Evolutionary conservation across 1,140 invertebrate genomes (phyloP).

Genomic region (Riptortus pedestris): DNA sequence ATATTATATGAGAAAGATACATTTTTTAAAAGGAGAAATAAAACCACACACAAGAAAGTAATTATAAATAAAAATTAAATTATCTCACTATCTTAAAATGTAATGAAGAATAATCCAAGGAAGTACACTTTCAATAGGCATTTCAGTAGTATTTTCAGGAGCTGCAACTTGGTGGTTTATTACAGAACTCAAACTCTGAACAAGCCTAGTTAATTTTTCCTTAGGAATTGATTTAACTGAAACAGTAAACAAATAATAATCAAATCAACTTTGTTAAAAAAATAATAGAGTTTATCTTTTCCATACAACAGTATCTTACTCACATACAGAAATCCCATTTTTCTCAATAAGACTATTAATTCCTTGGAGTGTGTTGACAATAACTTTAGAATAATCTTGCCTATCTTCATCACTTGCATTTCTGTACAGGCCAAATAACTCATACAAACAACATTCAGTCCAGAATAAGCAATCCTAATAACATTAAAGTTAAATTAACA

Average conservation of each 20-base stretch:
- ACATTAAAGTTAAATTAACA: slow-evolving; percentile 23
- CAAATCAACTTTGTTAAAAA: not conserved
- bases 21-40: no score
- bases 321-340: slow-evolving; percentile 44
- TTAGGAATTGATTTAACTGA: slow-evolving; percentile 39
- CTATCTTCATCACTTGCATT: slow-evolving; percentile 37
- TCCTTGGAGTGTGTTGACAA: slow-evolving; percentile 55
- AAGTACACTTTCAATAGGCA: slow-evolving; percentile 58
- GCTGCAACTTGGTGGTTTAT: slow-evolving; percentile 61
- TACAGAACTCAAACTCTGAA: slow-evolving; percentile 63
- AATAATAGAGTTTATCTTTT: not conserved
- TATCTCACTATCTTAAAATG: slow-evolving; percentile 56
- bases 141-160: slow-evolving; percentile 46
- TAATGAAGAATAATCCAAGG: slow-evolving; percentile 77
- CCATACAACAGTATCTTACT: slow-evolving; percentile 31
- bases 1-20: no score
- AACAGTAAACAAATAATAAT: slow-evolving; percentile 11
- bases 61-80: no score
- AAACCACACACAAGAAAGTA: no score
- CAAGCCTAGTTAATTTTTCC: slow-evolving; percentile 48
- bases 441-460: slow-evolving; percentile 59
- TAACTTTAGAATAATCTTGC: slow-evolving; percentile 49
- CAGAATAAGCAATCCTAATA: slow-evolving; percentile 59
- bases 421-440: slow-evolving; percentile 33
- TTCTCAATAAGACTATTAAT: slow-evolving; percentile 53